Base-by-base conservation (phyloP, 2,888 invertebrate species). In the Pinctada fucata region DNA sequence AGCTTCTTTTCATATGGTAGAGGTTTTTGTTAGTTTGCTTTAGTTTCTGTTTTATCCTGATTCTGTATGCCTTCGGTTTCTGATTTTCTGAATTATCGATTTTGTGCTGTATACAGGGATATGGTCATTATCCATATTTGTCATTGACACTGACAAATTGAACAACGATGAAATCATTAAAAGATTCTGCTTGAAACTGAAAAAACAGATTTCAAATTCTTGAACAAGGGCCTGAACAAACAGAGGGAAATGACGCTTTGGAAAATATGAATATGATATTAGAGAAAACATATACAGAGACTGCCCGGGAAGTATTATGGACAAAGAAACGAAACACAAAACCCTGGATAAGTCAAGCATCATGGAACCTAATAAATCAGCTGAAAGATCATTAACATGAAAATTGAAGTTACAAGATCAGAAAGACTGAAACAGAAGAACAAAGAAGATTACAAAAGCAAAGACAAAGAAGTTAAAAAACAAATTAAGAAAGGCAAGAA, bases 261-360 rank as follows among this genome's bases (percentile, higher is more conserved):
- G 31, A 66, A 66, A 66, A 4, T 10, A n/a, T 66, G 6, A 16
- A 66, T 16, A 10, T n/a, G 8, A 66, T n/a, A 6, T 10, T 66
- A 5, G 66, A 66, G 31, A 66, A 66, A n/a, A 16, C 66, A 10
- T 10, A n/a, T 16, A 66, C 16, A n/a, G 66, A 66, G 31, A 66
- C 66, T 10, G 66, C 66, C 4, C 5, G n/a, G 16, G 66, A 66
- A 10, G 66, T 66, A 4, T 16, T 66, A 66, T 4, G 66, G 4
- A 5, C 4, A 5, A 66, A n/a, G 66, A 66, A 66, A 66, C 66
- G n/a, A 4, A 66, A 66, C 6, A 16, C 10, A n/a, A 66, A 66
- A n/a, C 66, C 66, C 6, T 66, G 66, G 66, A 66, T 66, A n/a
- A 16, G 66, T n/a, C n/a, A n/a, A 66, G n/a, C 66, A 66, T 66